phyloP scores from a whole-genome alignment of 2,113 vertebrate genomes.

The Sterna hirundo region DNA sequence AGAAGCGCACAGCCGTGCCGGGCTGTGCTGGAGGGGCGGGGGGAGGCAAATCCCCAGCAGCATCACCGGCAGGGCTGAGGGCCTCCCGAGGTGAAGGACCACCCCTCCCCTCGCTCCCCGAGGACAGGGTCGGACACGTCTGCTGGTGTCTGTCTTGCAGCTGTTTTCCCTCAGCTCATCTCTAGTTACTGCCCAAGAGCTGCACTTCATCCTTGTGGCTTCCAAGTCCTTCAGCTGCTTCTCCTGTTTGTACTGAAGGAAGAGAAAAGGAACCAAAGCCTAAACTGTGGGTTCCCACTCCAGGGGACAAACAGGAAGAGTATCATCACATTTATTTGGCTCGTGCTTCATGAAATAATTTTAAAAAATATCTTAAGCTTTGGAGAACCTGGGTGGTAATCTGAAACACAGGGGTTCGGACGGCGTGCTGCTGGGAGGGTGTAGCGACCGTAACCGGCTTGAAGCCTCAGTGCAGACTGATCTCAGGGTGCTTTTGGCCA shows the following conservation, averaged over 20 bases:
- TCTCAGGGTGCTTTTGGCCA: neutral
- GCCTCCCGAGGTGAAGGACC: neutral
- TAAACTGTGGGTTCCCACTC: neutral
- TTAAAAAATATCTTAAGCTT: neutral
- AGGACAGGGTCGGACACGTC: neutral
- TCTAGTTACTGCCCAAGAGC: neutral
- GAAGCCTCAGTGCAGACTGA: neutral
- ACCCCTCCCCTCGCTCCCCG: neutral
- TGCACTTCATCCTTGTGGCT: neutral
- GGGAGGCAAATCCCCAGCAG: neutral
- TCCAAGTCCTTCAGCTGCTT: constrained; percentile 36
- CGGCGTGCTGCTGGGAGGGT: rapidly evolving
- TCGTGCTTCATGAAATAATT: neutral
- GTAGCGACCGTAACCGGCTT: rapidly evolving
- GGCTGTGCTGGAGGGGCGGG: neutral
- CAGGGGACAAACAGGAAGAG: neutral
- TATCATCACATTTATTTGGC: neutral
- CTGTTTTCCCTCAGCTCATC: constrained; percentile 2
- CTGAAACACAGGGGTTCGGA: neutral
- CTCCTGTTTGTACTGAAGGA: neutral
- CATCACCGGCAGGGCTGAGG: rapidly evolving
- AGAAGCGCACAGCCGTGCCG: rapidly evolving
- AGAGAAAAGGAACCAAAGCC: neutral
- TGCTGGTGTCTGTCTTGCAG: constrained; percentile 1
- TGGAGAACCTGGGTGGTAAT: neutral